Evolutionary conservation across 2,113 vertebrate genomes (phyloP), one percentile per base, ranked within the genome.

Genomic region (Capreolus pygargus): DNA sequence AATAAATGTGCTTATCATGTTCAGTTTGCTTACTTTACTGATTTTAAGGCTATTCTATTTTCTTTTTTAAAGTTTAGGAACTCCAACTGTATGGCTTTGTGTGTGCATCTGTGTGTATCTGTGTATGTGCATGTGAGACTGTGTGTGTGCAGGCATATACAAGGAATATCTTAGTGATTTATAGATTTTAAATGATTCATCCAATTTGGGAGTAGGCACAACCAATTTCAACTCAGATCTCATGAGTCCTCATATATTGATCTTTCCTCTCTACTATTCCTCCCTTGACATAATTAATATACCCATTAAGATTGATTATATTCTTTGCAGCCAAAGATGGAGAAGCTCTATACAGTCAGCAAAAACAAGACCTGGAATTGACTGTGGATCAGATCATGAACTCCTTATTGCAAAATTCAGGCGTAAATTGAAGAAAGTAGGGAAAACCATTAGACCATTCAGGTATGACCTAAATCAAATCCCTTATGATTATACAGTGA

Each of bases 11-110:
- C 57, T 92, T 17, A 57, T 78, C 91, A 70, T n/a, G 95, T 96
- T 92, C 28, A 97, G 1, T 96, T 97, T 90, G 8, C 55, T 96
- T 89, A 54, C 15, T 88, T 93, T 67, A 79, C 47, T 89, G 84
- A 64, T 54, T 84, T 92, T 85, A 58, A 92, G 50, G 1, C 11
- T 94, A 47, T 81, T 92, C 25, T 87, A 2, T 97, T 92, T 95
- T 27, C 25, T 87, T 74, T 86, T 81, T 84, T n/a, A 64, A 86
- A 87, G 6, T 57, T 94, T 85, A 87, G 27, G 52, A 95, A 87
- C 27, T 85, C 3, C 3, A 88, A 45, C 15, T 33, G 3, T 55
- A 30, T 45, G 61, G 3, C 23, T 95, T 10, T 90, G 8, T 84
- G 28, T 25, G 8, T 90, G 7, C 52, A 1, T 82, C 3, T 28